Conservation (phyloP, 2,888 invertebrate species). For the Gibbula magus region DNA sequence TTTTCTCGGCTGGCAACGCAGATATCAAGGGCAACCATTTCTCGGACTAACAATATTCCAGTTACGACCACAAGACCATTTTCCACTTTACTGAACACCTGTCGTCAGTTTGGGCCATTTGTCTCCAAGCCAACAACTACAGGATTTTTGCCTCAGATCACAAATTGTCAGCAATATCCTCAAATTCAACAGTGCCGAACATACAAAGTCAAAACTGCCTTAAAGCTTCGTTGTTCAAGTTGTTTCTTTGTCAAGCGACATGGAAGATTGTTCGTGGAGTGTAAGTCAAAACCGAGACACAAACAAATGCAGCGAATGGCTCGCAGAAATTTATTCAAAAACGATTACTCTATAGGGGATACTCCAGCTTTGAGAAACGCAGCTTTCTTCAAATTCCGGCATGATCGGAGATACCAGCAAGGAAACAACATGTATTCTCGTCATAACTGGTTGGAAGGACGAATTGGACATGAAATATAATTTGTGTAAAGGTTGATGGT, state of each 20-base stretch:
- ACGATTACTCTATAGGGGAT: slow-evolving; percentile 60
- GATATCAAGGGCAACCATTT: background rate
- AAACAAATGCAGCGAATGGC: slow-evolving; percentile 68
- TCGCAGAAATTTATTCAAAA: slow-evolving; percentile 49
- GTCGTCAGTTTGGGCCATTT: background rate
- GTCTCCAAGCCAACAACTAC: no score
- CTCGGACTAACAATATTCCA: background rate
- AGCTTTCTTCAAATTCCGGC: slow-evolving; percentile 19
- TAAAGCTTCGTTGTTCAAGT: slow-evolving; percentile 63
- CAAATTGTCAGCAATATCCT: background rate
- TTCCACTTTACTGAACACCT: background rate
- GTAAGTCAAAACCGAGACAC: slow-evolving; percentile 68
- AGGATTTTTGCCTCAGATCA: background rate
- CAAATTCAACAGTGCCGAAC: slow-evolving; percentile 37
- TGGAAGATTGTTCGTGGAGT: slow-evolving; percentile 69
- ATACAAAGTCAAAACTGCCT: slow-evolving; percentile 61
- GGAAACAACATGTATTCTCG: slow-evolving; percentile 49
- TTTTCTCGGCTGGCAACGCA: background rate
- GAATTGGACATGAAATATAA: slow-evolving; percentile 45
- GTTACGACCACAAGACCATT: background rate
- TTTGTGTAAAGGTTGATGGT: background rate
- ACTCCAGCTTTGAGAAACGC: slow-evolving; percentile 40
- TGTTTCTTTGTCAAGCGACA: slow-evolving; percentile 70
- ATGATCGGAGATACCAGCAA: slow-evolving; percentile 42
- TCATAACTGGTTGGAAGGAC: slow-evolving; percentile 58